phyloP scores from a whole-genome alignment of 2,113 vertebrate genomes.

The Saccopteryx bilineata region DNA sequence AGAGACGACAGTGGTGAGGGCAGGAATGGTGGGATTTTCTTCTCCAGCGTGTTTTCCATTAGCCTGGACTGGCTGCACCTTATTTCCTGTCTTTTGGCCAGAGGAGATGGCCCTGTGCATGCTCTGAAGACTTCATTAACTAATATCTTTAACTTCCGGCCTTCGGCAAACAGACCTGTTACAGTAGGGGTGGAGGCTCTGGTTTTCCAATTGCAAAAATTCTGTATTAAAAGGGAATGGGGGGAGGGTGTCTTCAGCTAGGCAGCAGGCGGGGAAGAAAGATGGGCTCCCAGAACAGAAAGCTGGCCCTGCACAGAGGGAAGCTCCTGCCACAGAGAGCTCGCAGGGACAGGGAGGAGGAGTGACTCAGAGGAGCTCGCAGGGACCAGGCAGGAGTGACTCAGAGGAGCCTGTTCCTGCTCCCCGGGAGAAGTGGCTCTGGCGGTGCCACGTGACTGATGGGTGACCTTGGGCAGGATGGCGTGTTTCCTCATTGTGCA shows the following conservation, averaged over 20 bases:
- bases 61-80: neutral
- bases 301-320: neutral
- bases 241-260: neutral
- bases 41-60: neutral
- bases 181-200: neutral
- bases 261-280: neutral
- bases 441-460: slow-evolving; percentile 4
- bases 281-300: neutral
- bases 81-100: slow-evolving; percentile 22
- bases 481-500: neutral
- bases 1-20: neutral
- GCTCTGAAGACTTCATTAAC: slow-evolving; percentile 74
- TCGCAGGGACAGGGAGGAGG: neutral
- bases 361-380: neutral
- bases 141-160: slow-evolving; percentile 58
- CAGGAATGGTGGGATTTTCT: neutral
- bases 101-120: slow-evolving; percentile 21
- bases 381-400: neutral
- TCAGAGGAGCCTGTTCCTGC: neutral
- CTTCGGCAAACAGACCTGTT: slow-evolving; percentile 44
- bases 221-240: slow-evolving; percentile 6
- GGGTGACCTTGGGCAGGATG: slow-evolving; percentile 70
- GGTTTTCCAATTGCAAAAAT: slow-evolving; percentile 41
- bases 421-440: slow-evolving; percentile 3
- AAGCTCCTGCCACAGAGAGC: neutral